Percentiles rank a stretch among this genome's conserved stretches.
These are phyloP conservation scores for Megathymus violae DNA, from an alignment of 1,140 invertebrate species.

Conservation along the genomic window DNA sequence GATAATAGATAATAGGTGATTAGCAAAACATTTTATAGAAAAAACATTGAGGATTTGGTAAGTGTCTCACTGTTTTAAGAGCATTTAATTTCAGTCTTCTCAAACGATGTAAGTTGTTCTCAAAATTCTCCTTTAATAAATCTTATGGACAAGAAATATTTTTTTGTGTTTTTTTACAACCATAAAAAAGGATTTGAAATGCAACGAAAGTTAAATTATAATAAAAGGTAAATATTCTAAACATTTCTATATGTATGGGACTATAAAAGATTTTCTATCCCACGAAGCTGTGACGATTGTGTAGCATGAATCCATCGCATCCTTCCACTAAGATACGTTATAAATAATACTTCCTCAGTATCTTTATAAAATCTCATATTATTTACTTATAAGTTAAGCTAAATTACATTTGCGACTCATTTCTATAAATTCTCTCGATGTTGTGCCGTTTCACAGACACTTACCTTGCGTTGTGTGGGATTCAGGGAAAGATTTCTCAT, in stretches of 20 bases:
- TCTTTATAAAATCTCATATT: constrained; percentile 47
- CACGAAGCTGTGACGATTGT: too few species aligned
- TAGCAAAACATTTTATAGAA: constrained; percentile 29
- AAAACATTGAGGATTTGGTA: constrained; percentile 13
- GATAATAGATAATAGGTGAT: constrained; percentile 46
- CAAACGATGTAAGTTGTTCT: constrained; percentile 13
- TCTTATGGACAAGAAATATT: too few species aligned
- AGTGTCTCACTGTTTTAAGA: constrained; percentile 13
- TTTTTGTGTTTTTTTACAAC: too few species aligned
- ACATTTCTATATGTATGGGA: background rate
- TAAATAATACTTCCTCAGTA: constrained; percentile 62
- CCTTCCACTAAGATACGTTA: constrained; percentile 16
- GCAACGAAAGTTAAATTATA: background rate
- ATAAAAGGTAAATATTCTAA: background rate
- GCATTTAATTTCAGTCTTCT: constrained; percentile 29
- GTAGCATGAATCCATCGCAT: too few species aligned
- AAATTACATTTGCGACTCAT: constrained; percentile 55
- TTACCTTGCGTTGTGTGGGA: constrained; percentile 71
- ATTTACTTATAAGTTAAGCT: constrained; percentile 55
- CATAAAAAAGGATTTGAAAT: background rate
- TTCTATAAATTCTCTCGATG: constrained; percentile 52
- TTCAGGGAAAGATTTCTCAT: constrained; percentile 68
- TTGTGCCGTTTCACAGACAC: constrained; percentile 36
- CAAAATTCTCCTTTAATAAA: constrained; percentile 1
- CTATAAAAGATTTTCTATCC: too few species aligned